Conservation (phyloP, 2,888 invertebrate genomes). For the Eupeodes latifasciatus region DNA sequence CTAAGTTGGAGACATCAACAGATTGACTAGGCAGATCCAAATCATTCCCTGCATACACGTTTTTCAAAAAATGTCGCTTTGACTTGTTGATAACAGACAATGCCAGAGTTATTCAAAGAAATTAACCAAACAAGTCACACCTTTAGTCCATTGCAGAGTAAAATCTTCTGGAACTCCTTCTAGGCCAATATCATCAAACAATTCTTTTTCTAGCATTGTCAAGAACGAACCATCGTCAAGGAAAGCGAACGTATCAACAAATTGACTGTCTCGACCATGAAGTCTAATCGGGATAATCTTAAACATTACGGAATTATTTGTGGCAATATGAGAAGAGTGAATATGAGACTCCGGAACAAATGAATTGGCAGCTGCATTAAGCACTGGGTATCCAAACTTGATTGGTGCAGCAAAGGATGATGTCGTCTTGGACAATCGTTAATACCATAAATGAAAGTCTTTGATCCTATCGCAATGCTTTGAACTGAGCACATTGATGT, state of each 20-base stretch:
- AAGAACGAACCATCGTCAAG: neutral
- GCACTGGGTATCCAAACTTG: no score
- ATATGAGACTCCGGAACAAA: conserved; percentile 2
- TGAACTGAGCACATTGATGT: neutral
- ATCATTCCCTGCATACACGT: neutral
- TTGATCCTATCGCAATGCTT: neutral
- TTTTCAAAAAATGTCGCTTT: conserved; percentile 17
- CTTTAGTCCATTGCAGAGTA: conserved; percentile 45
- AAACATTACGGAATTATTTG: conserved; percentile 17
- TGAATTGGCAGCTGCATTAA: no score
- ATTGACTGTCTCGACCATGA: conserved; percentile 1
- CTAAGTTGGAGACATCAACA: conserved; percentile 5
- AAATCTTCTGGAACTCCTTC: conserved; percentile 23
- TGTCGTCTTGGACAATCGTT: neutral
- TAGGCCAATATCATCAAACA: conserved; percentile 32
- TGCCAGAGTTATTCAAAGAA: neutral
- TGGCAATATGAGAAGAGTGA: conserved; percentile 12
- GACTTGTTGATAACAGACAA: conserved; percentile 5
- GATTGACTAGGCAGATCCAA: conserved; percentile 26
- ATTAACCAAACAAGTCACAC: conserved; percentile 1
- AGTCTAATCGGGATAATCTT: conserved; percentile 30
- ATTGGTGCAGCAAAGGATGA: neutral
- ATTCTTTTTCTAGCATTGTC: conserved; percentile 32
- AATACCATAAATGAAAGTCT: conserved; percentile 1
- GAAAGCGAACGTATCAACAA: conserved; percentile 21